A percentile compares a stretch with the other conserved stretches of the same genome.
Conservation (phyloP, 64 coral and sea anemone genomes). For the Dendronephthya gigantea region DNA sequence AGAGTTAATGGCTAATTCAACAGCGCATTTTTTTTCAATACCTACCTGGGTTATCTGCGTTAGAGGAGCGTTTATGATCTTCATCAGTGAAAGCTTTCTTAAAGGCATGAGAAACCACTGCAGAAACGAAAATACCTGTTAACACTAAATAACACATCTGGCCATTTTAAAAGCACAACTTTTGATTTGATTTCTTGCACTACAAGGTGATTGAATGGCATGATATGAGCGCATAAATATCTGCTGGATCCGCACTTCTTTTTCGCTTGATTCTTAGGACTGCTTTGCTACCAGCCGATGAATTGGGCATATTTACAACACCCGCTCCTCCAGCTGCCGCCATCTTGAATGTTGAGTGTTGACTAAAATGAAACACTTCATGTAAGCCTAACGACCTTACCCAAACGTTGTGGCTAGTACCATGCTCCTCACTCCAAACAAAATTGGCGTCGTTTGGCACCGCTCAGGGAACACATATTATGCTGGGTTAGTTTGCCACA, state of each 20-base stretch:
- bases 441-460: not conserved
- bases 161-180: no score
- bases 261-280: not conserved
- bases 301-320: not conserved
- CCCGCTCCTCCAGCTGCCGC: not conserved
- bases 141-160: not conserved
- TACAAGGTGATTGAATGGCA: not conserved
- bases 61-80: not conserved
- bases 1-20: no score
- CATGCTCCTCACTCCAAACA: not conserved
- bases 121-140: not conserved
- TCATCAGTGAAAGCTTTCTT: not conserved
- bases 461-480: no score
- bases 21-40: not conserved
- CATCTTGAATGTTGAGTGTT: not conserved
- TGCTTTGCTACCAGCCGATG: not conserved
- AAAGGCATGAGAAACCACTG: conserved; percentile 11
- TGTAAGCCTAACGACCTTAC: not conserved
- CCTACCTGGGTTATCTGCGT: not conserved
- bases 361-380: not conserved
- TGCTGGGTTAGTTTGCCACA: no score
- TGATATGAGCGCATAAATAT: not conserved
- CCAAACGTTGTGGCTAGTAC: not conserved
- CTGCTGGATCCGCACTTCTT: not conserved
- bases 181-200: no score